A percentile compares a stretch with the other conserved stretches of the same genome.
Evolutionary conservation across 2,888 invertebrate genomes (phyloP).

Genomic region (Drosophila pegasa): DNA sequence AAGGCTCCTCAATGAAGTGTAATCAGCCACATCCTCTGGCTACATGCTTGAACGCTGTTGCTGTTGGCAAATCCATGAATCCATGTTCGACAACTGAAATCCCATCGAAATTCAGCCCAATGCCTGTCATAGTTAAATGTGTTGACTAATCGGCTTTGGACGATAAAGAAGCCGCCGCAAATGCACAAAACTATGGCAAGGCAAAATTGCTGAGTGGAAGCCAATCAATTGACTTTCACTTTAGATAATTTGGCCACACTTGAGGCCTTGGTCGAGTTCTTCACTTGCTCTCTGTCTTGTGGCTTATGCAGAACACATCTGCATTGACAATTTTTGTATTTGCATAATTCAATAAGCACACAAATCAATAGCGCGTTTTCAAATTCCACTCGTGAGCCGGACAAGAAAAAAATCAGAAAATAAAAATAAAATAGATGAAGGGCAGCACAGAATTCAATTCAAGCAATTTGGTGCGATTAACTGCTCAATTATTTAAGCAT

Average conservation of each 20-base stretch:
- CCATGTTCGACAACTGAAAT: constrained; percentile 43
- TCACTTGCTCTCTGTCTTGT: constrained; percentile 7
- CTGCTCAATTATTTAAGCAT: constrained; percentile 76
- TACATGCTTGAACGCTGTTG: constrained; percentile 18
- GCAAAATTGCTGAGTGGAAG: constrained; percentile 57
- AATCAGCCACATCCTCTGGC: constrained; percentile 32
- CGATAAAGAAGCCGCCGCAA: constrained; percentile 30
- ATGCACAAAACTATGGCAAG: constrained; percentile 14
- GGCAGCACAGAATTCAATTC: constrained; percentile 57
- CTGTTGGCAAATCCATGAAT: constrained; percentile 42
- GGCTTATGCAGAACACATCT: constrained; percentile 46
- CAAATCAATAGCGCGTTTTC: constrained; percentile 64
- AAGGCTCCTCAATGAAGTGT: constrained; percentile 29
- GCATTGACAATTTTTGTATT: constrained; percentile 67
- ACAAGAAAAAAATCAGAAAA: neutral
- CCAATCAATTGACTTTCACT: constrained; percentile 71
- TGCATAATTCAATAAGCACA: constrained; percentile 76
- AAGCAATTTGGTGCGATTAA: constrained; percentile 78
- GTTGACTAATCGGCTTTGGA: constrained; percentile 56
- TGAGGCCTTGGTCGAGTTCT: constrained; percentile 1
- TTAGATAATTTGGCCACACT: constrained; percentile 52
- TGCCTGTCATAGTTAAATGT: constrained; percentile 40
- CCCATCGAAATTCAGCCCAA: constrained; percentile 20
- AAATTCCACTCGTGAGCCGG: constrained; percentile 13
- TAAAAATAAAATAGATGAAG: constrained; percentile 9